Percentiles rank a stretch among this genome's conserved stretches.
Evolutionary conservation across 2,113 vertebrate genomes (phyloP).

Genomic region (Ellobius talpinus): DNA sequence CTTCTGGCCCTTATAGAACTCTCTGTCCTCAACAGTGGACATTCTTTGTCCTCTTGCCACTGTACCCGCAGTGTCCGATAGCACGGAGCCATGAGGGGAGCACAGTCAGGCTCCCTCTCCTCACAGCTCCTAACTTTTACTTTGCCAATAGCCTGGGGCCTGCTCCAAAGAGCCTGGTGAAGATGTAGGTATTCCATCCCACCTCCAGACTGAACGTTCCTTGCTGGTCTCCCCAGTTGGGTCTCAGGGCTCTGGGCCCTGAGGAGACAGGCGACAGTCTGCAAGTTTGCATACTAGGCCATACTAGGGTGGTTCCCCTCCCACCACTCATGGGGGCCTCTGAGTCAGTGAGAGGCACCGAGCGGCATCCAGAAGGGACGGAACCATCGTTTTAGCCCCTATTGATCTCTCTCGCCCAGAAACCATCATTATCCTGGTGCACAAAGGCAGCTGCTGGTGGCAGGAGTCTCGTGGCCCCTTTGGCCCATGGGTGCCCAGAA

Average conservation of each 20-base stretch:
- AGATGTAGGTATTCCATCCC: not conserved
- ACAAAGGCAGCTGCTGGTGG: constrained; percentile 75
- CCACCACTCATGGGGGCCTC: constrained; percentile 54
- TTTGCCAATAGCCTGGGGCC: not conserved
- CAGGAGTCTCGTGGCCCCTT: constrained; percentile 63
- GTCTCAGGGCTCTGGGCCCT: not conserved
- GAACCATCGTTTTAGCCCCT: constrained; percentile 79
- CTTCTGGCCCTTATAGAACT: fast-evolving
- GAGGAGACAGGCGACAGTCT: not conserved
- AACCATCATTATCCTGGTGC: constrained; percentile 80
- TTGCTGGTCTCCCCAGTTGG: not conserved
- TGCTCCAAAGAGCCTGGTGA: not conserved
- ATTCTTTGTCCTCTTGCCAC: not conserved
- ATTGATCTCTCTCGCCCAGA: constrained; percentile 82
- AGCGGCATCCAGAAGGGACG: constrained; percentile 65
- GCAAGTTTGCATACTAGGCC: fast-evolving
- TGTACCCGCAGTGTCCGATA: fast-evolving
- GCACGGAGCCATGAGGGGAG: not conserved
- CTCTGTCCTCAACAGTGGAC: fast-evolving
- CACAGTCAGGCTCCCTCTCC: not conserved
- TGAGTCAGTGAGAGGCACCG: constrained; percentile 71
- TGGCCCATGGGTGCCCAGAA: constrained; percentile 63
- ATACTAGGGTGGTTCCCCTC: constrained; percentile 2
- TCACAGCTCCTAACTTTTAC: not conserved
- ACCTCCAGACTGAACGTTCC: not conserved